Conservation (phyloP, 2,888 invertebrate genomes). For the Agrochola macilenta region DNA sequence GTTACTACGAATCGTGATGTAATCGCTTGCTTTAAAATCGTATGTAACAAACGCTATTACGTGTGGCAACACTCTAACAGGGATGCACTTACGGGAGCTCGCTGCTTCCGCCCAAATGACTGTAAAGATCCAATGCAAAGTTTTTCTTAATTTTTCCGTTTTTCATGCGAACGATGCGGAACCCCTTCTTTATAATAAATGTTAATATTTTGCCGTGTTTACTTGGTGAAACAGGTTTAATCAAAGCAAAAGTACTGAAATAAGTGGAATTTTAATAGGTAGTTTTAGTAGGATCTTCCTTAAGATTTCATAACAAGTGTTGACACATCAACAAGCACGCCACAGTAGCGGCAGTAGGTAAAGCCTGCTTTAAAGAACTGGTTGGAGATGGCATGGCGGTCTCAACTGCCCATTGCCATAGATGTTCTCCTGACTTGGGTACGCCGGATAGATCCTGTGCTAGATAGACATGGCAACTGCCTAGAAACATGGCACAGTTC, state of each 20-base stretch:
- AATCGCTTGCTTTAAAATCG: neutral
- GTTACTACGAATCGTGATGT: neutral
- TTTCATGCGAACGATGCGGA: slow-evolving; percentile 93
- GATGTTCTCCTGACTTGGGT: neutral
- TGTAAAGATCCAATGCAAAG: slow-evolving; percentile 92
- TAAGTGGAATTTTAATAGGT: neutral
- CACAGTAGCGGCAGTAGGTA: neutral
- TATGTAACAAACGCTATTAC: neutral
- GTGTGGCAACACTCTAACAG: neutral
- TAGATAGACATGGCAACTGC: neutral
- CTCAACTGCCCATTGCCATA: neutral
- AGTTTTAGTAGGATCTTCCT: neutral
- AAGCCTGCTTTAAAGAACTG: neutral
- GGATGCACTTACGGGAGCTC: slow-evolving; percentile 90
- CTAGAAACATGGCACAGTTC: neutral
- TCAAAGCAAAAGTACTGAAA: slow-evolving; percentile 93
- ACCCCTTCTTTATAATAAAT: slow-evolving; percentile 91
- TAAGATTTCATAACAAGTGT: neutral
- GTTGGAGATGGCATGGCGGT: neutral
- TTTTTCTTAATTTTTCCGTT: slow-evolving; percentile 93
- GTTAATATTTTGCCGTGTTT: slow-evolving; percentile 94
- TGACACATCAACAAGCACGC: neutral
- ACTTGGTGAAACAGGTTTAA: slow-evolving; percentile 94
- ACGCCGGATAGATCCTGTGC: neutral
- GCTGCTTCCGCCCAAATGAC: slow-evolving; percentile 88